phyloP scores from a whole-genome alignment of 1,140 invertebrate genomes.

The Bombyx mori region ASM3026992v2 NC_085121.1:1404001-1404500 shows the following conservation, averaged over 20 bases:
- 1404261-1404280: conserved; percentile 10
- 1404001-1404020: too few relatives aligned
- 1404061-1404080: too few relatives aligned
- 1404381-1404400: conserved; percentile 39
- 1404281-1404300: conserved; percentile 13
- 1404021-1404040: too few relatives aligned
- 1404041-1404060: too few relatives aligned
- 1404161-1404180: too few relatives aligned
- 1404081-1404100: too few relatives aligned
- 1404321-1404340: conserved; percentile 13
- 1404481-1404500: conserved; percentile 36
- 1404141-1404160: too few relatives aligned
- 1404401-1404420: conserved; percentile 31
- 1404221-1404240: conserved; percentile 10
- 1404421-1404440: conserved; percentile 42
- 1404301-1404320: conserved; percentile 11
- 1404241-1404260: conserved; percentile 14
- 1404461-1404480: conserved; percentile 33
- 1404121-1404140: too few relatives aligned
- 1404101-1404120: too few relatives aligned
- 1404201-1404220: conserved; percentile 7
- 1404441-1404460: conserved; percentile 34
- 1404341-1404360: conserved; percentile 14
- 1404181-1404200: too few relatives aligned
- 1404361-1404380: conserved; percentile 31